Evolutionary conservation across 2,113 vertebrate genomes (phyloP).

Genomic region (Halcyon senegalensis): DNA sequence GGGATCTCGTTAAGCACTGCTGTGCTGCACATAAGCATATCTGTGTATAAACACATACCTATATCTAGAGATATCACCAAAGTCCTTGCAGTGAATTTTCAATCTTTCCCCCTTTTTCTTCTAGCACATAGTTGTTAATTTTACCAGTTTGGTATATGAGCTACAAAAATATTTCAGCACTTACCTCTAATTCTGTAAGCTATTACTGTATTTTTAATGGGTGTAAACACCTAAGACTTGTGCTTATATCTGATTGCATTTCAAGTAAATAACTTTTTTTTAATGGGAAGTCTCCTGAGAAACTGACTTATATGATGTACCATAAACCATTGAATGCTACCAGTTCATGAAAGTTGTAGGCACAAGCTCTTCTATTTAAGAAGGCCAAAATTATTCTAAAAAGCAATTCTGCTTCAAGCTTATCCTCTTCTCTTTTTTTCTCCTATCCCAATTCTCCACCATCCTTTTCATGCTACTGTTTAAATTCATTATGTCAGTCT

Average conservation of each 20-base stretch:
- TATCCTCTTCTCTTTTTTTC: neutral
- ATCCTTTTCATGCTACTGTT: neutral
- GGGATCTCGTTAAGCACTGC: neutral
- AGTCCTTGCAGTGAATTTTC: neutral
- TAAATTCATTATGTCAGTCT: neutral
- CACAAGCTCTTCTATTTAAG: neutral
- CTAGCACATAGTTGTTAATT: neutral
- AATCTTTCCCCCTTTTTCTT: accelerated
- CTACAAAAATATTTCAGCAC: neutral
- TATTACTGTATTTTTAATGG: neutral
- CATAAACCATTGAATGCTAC: neutral
- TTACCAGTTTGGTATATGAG: neutral
- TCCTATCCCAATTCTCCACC: neutral
- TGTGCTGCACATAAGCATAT: neutral
- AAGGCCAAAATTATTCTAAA: neutral
- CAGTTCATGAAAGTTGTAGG: neutral
- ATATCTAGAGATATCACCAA: neutral
- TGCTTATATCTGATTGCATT: neutral
- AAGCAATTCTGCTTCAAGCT: neutral
- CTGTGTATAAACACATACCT: neutral
- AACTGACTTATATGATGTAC: neutral
- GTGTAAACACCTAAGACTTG: neutral
- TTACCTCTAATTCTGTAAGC: neutral
- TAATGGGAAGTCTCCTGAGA: neutral
- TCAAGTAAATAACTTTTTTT: neutral